Evolutionary conservation across 1,140 invertebrate genomes (phyloP), one percentile per base, ranked within the genome.

Genomic region (Eupeodes corollae): DNA sequence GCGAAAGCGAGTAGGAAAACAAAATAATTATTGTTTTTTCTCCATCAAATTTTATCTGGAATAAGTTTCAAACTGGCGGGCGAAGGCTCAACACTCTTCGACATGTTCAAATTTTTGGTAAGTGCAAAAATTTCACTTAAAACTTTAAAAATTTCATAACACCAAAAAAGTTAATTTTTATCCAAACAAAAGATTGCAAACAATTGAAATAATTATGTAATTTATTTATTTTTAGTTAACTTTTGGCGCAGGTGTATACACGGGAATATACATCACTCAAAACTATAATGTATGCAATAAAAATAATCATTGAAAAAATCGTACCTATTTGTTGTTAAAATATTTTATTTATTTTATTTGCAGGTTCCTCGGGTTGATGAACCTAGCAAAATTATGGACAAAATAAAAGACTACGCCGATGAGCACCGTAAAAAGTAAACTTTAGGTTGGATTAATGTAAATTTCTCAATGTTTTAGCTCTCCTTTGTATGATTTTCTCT

Each of bases 341-440:
- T 19, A 11, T 33, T 2, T 30, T n/a, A 2, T 6, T 44, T 50
- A 19, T 42, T 39, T 53, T 58, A 47, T 51, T 77, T 74, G 49
- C 63, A 91, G 86, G 73, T 91, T 50, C 85, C 86, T 12, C 79
- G 80, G 65, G 82, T 90, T 0, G 85, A 90, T 67, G 83, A 90
- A 52, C 88, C 87, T 3, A 59, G 68, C 44, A 79, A 78, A 54
- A 53, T 90, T 53, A 71, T 82, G 57, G 77, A 81, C 52, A 77
- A 76, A 58, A 61, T 84, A 49, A 81, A 82, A 57, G 73, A 79
- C 48, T 79, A 76, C 60, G 59, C 79, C n/a, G 84, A 87, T 45
- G 70, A 75, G 15, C 77, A 83, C 68, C 54, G 58, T 49, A 57
- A 55, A 56, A 67, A 67, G 63, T 69, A 68, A 61, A 51, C 26